These are phyloP conservation scores for Lasaia peninsularis DNA, from an alignment of 1,140 invertebrate species.

Conservation along the genomic window DNA sequence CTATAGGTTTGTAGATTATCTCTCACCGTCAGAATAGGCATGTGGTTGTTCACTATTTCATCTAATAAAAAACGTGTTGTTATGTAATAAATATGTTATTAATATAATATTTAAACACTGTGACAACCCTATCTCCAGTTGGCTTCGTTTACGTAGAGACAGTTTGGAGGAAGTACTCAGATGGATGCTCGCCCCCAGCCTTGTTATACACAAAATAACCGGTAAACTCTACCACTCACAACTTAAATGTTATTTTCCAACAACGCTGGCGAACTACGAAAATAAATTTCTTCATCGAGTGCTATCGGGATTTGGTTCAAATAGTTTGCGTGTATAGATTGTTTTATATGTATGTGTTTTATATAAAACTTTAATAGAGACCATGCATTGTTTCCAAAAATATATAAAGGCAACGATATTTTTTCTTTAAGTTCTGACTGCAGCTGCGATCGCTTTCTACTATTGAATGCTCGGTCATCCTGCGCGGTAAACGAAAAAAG, in stretches of 20 bases:
- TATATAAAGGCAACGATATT: too few relatives aligned
- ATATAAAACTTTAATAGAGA: too few relatives aligned
- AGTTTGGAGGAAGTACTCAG: conserved; percentile 32
- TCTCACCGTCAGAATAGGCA: too few relatives aligned
- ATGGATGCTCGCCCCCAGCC: conserved; percentile 26
- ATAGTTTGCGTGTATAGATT: conserved; percentile 4
- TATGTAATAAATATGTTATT: too few relatives aligned
- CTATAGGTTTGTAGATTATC: too few relatives aligned
- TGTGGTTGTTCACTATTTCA: too few relatives aligned
- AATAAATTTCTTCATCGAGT: conserved; percentile 12
- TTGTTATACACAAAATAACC: conserved; percentile 29
- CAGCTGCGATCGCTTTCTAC: too few relatives aligned
- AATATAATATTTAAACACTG: neutral
- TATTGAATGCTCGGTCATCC: too few relatives aligned
- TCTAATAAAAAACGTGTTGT: too few relatives aligned
- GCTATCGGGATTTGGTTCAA: conserved; percentile 11
- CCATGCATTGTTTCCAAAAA: too few relatives aligned
- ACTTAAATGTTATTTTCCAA: conserved; percentile 14
- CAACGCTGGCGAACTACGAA: neutral
- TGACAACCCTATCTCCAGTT: conserved; percentile 22
- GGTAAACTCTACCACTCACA: neutral
- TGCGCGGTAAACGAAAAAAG: too few relatives aligned
- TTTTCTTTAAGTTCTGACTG: too few relatives aligned
- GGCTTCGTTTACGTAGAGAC: conserved; percentile 32
- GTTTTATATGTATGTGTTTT: neutral